phyloP scores from a whole-genome alignment of 2,888 invertebrate genomes.

The Andricus curvator region DNA sequence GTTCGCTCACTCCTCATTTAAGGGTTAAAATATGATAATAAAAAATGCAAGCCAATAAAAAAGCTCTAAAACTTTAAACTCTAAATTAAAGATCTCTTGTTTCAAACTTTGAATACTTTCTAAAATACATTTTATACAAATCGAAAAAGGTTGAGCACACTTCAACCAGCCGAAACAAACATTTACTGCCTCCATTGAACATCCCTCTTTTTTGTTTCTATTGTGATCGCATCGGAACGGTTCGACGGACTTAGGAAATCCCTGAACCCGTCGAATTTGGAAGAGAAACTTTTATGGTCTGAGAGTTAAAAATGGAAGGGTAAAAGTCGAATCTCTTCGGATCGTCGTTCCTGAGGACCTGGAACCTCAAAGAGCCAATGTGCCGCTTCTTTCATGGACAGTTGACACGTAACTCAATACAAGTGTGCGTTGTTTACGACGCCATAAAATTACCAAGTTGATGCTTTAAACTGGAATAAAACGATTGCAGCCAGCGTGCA shows the following conservation, averaged over 20 bases:
- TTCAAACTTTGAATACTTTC: not conserved
- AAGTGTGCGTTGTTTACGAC: constrained; percentile 74
- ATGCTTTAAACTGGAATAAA: constrained; percentile 74
- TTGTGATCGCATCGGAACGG: constrained; percentile 19
- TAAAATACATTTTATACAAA: not conserved
- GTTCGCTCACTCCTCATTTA: too few species aligned
- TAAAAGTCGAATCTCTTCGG: constrained; percentile 56
- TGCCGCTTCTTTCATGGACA: constrained; percentile 57
- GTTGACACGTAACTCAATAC: constrained; percentile 76
- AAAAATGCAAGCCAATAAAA: too few species aligned
- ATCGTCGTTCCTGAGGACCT: constrained; percentile 55
- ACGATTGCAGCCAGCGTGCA: constrained; percentile 65
- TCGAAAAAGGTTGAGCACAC: not conserved
- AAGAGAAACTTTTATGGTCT: constrained; percentile 34
- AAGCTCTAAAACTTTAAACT: too few species aligned
- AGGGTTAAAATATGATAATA: too few species aligned
- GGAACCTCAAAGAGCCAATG: constrained; percentile 55
- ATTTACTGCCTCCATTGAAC: constrained; percentile 23
- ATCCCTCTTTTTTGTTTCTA: not conserved
- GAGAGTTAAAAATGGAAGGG: constrained; percentile 47
- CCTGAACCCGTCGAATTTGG: constrained; percentile 22
- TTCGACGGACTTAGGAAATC: constrained; percentile 33
- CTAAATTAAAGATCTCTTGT: too few species aligned
- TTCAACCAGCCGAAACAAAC: constrained; percentile 4
- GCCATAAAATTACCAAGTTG: constrained; percentile 76